These are phyloP conservation scores for Heliangelus exortis DNA, from an alignment of 2,797 vertebrate genomes.

Conservation along the genomic window DNA sequence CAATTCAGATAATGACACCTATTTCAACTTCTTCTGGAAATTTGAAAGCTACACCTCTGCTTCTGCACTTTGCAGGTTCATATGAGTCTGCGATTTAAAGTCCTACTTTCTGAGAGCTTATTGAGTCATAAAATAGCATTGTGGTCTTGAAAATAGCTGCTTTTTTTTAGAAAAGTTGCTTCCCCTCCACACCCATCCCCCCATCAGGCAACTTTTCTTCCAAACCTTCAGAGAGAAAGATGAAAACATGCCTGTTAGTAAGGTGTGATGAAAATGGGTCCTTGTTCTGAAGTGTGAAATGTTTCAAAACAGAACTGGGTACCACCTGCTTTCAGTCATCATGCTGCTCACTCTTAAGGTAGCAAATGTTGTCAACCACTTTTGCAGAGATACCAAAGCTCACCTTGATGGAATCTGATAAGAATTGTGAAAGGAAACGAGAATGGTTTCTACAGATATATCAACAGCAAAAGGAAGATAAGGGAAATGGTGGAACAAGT, in stretches of 20 bases:
- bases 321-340: not conserved
- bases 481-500: not conserved
- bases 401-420: not conserved
- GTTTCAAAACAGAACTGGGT: not conserved
- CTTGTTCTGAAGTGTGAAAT: not conserved
- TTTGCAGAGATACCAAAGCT: not conserved
- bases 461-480: not conserved
- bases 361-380: not conserved
- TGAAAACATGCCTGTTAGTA: not conserved
- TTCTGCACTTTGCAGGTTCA: not conserved
- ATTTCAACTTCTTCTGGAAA: not conserved
- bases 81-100: not conserved
- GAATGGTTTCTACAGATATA: not conserved
- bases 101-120: not conserved
- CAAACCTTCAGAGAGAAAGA: not conserved
- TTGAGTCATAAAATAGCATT: not conserved
- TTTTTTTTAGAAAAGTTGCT: no score
- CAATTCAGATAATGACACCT: not conserved
- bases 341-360: not conserved
- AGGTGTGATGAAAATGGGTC: not conserved
- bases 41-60: not conserved
- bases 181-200: fast-evolving
- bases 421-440: not conserved
- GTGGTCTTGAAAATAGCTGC: not conserved
- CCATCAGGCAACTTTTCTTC: not conserved